Evolutionary conservation across 2,113 vertebrate species (phyloP).

Genomic region (Noctilio leporinus): DNA sequence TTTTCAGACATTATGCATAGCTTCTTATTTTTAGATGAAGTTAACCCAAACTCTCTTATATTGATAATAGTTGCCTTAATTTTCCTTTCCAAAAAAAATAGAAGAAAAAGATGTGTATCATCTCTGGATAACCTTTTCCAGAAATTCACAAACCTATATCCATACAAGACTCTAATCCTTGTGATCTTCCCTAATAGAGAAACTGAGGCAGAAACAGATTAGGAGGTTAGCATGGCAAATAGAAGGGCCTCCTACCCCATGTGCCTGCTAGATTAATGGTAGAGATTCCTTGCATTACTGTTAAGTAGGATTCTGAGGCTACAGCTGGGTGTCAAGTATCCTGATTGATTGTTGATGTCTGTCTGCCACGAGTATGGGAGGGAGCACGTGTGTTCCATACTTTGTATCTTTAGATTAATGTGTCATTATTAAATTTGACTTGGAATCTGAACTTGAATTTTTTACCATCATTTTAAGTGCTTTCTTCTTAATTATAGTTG

Average conservation of each 20-base stretch:
- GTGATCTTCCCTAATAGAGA: background rate
- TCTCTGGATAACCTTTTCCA: background rate
- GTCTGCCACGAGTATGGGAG: background rate
- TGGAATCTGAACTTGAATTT: background rate
- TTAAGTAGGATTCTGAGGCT: background rate
- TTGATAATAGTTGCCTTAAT: background rate
- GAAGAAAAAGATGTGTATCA: background rate
- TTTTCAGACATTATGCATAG: background rate
- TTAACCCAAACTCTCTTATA: background rate
- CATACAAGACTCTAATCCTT: background rate
- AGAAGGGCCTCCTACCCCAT: background rate
- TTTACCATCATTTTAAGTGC: background rate
- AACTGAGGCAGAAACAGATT: background rate
- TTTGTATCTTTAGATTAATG: background rate
- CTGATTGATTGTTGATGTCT: background rate
- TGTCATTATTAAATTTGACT: constrained; percentile 4
- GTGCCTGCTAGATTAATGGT: background rate
- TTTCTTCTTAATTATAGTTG: background rate
- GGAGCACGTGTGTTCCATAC: background rate
- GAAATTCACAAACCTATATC: background rate
- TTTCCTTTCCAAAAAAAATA: background rate
- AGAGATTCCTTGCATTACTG: background rate
- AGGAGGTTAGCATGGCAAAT: background rate
- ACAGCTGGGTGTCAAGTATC: background rate
- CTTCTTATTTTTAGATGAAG: background rate